phyloP scores from a whole-genome alignment of 2,888 invertebrate genomes.

The Merodon equestris region DNA sequence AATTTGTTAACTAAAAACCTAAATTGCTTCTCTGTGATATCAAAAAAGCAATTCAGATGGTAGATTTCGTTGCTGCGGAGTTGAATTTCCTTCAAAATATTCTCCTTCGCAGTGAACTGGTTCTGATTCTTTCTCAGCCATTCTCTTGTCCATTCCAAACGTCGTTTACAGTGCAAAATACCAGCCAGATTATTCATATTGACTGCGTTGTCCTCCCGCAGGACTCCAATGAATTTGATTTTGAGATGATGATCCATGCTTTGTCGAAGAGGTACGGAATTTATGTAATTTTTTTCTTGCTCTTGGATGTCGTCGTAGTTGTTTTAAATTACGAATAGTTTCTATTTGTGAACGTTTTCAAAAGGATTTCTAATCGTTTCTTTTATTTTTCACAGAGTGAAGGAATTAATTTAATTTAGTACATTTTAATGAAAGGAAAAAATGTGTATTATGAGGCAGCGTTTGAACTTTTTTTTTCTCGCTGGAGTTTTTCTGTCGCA shows the following conservation, averaged over 20 bases:
- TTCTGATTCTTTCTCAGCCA: constrained; percentile 77
- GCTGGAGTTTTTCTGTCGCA: constrained; percentile 57
- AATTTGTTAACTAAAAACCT: constrained; percentile 76
- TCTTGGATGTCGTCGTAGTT: neutral
- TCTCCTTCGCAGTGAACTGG: constrained; percentile 76
- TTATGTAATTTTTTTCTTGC: constrained; percentile 58
- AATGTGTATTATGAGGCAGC: constrained; percentile 45
- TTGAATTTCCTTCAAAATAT: constrained; percentile 75
- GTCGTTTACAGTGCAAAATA: constrained; percentile 75
- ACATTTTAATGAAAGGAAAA: constrained; percentile 38
- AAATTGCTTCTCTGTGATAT: constrained; percentile 77
- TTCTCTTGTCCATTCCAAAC: constrained; percentile 77
- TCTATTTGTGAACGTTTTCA: constrained; percentile 15
- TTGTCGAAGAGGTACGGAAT: constrained; percentile 26
- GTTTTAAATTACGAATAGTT: too few species aligned
- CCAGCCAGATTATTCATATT: constrained; percentile 75
- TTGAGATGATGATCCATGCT: constrained; percentile 74
- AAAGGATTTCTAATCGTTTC: constrained; percentile 23
- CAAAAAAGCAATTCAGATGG: constrained; percentile 77
- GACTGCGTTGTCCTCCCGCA: constrained; percentile 73
- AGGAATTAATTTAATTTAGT: constrained; percentile 44
- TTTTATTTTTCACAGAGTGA: constrained; percentile 25
- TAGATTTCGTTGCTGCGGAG: constrained; percentile 76
- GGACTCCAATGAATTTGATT: constrained; percentile 76
- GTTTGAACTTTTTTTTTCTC: constrained; percentile 43